phyloP scores from a whole-genome alignment of 2,113 vertebrate species.

The Pseudois nayaur region DNA sequence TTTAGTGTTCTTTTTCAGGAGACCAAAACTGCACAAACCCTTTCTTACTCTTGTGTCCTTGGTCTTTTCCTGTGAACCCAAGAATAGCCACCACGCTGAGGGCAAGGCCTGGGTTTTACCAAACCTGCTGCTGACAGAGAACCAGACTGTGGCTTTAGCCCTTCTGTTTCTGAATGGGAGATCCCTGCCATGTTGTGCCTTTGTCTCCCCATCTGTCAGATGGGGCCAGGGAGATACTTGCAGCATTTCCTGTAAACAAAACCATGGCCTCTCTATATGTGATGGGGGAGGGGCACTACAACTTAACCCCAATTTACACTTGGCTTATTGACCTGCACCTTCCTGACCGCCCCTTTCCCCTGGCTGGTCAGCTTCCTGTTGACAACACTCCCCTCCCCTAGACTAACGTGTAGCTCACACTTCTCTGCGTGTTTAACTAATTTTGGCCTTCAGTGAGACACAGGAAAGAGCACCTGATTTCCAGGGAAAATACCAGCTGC shows the following conservation, averaged over 20 bases:
- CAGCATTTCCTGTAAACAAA: slow-evolving; percentile 12
- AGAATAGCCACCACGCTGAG: not conserved
- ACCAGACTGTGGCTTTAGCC: not conserved
- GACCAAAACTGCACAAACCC: not conserved
- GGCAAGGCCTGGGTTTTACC: not conserved
- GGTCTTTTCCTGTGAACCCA: not conserved
- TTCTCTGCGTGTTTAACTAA: slow-evolving; percentile 31
- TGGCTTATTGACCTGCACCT: not conserved
- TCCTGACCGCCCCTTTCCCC: not conserved
- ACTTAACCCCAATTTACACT: not conserved
- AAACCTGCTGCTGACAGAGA: not conserved
- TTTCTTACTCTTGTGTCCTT: slow-evolving; percentile 21
- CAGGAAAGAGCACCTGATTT: slow-evolving; percentile 19
- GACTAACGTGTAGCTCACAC: not conserved
- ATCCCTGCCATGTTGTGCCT: not conserved
- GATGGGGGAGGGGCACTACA: not conserved
- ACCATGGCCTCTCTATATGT: not conserved
- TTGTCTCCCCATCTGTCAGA: not conserved
- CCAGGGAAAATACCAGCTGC: slow-evolving; percentile 31
- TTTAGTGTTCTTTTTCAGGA: slow-evolving; percentile 30
- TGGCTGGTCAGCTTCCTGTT: slow-evolving; percentile 54
- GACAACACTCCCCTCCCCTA: not conserved
- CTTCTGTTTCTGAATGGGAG: not conserved
- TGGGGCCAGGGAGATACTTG: not conserved
- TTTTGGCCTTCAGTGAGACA: not conserved